Evolutionary conservation across 2,888 invertebrate genomes (phyloP).

Genomic region (Julus scandinavius): DNA sequence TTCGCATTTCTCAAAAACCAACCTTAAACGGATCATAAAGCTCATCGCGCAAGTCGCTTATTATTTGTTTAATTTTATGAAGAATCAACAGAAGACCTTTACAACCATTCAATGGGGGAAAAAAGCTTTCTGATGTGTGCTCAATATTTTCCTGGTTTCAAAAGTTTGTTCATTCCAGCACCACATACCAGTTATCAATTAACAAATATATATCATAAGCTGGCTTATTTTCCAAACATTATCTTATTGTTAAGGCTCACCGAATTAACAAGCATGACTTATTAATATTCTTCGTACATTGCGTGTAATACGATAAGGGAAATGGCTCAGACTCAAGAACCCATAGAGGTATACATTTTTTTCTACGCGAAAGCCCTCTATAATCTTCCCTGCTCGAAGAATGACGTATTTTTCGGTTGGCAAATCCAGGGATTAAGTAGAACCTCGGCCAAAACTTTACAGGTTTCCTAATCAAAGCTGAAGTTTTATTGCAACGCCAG

Average conservation of each 20-base stretch:
- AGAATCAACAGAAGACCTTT: too few species aligned
- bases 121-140: too few species aligned
- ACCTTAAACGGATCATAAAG: too few species aligned
- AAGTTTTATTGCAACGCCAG: slow-evolving; percentile 25
- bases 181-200: neutral
- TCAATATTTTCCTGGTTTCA: too few species aligned
- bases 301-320: neutral
- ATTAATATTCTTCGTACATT: neutral
- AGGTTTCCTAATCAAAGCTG: slow-evolving; percentile 31
- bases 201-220: too few species aligned
- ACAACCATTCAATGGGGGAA: too few species aligned
- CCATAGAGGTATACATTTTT: neutral
- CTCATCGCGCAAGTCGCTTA: too few species aligned
- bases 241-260: neutral
- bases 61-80: too few species aligned
- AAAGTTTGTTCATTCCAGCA: too few species aligned
- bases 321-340: neutral
- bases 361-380: neutral
- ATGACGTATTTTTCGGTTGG: neutral
- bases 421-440: slow-evolving; percentile 12
- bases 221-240: neutral
- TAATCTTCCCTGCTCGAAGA: neutral
- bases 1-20: too few species aligned
- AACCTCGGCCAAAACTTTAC: neutral
- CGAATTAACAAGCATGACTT: neutral